These are phyloP conservation scores for Melanotaenia pygmaea DNA, from an alignment of 2,797 vertebrate species.

Conservation along the genomic window DNA sequence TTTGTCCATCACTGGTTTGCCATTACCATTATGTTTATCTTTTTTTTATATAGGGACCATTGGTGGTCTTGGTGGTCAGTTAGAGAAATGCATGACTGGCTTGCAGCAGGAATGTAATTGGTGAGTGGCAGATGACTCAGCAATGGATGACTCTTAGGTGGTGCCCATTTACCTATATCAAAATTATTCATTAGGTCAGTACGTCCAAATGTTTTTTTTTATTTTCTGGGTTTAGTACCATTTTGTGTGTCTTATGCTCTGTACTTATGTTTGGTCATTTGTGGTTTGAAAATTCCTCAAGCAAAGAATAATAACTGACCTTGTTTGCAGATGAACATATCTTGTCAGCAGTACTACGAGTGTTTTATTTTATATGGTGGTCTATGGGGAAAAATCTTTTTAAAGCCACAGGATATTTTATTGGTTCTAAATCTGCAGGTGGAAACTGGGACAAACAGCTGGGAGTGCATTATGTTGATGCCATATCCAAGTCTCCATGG, in stretches of 20 bases:
- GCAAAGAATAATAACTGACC: not conserved
- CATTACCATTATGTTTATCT: no score
- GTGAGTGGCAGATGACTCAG: not conserved
- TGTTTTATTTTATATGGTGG: not conserved
- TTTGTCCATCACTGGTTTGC: no score
- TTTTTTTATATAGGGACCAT: not conserved
- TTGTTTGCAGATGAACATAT: not conserved
- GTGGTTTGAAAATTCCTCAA: not conserved
- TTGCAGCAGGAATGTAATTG: not conserved
- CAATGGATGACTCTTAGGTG: not conserved
- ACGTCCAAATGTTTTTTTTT: not conserved
- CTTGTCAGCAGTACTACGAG: not conserved
- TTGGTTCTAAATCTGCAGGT: not conserved
- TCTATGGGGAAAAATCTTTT: not conserved
- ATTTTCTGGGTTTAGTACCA: not conserved
- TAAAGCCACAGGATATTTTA: not conserved
- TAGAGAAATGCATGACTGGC: not conserved
- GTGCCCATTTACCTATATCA: not conserved
- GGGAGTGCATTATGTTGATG: not conserved
- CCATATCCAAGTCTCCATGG: not conserved
- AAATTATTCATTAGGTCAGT: not conserved
- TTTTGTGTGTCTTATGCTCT: not conserved
- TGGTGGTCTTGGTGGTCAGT: not conserved
- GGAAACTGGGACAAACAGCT: slow-evolving; percentile 7
- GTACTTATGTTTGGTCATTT: not conserved